Base-by-base conservation (phyloP, 2,113 vertebrate species). In the Lepidothrix coronata region DNA sequence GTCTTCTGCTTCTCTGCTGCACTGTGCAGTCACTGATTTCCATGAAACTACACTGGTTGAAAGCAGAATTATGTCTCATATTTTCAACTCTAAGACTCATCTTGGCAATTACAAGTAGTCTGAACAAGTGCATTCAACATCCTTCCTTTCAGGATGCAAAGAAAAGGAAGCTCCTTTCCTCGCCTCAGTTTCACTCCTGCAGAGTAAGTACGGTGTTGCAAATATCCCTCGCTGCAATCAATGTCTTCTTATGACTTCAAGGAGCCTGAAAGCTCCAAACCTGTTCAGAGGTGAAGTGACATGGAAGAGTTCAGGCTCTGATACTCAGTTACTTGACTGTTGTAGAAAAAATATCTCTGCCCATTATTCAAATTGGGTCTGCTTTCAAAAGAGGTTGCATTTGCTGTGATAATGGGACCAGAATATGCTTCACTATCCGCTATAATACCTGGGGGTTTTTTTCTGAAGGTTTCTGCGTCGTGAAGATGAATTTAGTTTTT, bases 181-280 rank as follows among this genome's bases (percentile, higher is more conserved):
- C 96, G 95, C 95, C 71, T 96, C 88, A 44, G 89, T 96, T 98
- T 97, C 90, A 91, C 57, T 97, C 90, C 96, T 95, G 94, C 95
- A 76, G 96, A 98, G 95, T 91, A 57, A 98, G 95, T 91, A 54
- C 91, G 77, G 95, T 61, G 93, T 91, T 88, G 95, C 97, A 98
- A 97, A 97, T 93, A 97, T 95, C 91, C 93, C 95, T 95, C 8
- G 5, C 95, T 97, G 96, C 97, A 97, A 97, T 98, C 96, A 97
- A 67, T 93, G 93, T 88, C 95, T 94, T 95, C 95, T 96, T 91
- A 95, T 92, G 97, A 97, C 96, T 97, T 98, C 96, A 97, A 98
- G 97, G 96, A 96, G 76, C 63, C 91, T 91, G 96, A 89, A 91
- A 98, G 93, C 96, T 97, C 97, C 87, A 82, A 97, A 97, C 80